A percentile compares a stretch with the other conserved stretches of the same genome.
These are phyloP conservation scores for Tapera naevia DNA, from an alignment of 2,797 vertebrate genomes.

Conservation along the genomic window DNA sequence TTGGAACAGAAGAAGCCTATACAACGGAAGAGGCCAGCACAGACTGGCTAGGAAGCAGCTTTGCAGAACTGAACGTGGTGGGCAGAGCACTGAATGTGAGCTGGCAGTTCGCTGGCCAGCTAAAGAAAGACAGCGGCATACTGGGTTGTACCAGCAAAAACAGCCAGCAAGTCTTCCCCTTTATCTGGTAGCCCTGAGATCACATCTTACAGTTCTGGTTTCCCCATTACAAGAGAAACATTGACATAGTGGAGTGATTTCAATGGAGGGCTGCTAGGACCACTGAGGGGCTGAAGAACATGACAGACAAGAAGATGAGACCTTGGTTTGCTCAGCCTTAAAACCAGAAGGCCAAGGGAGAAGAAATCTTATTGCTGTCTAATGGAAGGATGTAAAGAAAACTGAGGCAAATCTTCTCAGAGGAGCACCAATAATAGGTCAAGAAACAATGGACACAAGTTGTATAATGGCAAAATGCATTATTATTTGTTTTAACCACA, in stretches of 20 bases:
- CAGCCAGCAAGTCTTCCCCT: neutral
- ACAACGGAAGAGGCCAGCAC: neutral
- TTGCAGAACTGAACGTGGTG: neutral
- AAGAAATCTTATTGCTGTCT: neutral
- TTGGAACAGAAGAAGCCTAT: neutral
- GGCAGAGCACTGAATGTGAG: neutral
- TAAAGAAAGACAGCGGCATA: neutral
- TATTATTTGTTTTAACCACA: neutral
- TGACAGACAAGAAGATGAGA: neutral
- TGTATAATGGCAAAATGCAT: neutral
- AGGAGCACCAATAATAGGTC: neutral
- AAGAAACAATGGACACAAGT: neutral
- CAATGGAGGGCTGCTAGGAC: neutral
- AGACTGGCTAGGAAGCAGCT: neutral
- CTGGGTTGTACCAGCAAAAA: neutral
- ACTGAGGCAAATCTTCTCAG: neutral
- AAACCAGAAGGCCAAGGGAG: neutral
- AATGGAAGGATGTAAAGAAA: neutral
- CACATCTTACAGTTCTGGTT: neutral
- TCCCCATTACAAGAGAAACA: neutral
- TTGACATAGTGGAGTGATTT: neutral
- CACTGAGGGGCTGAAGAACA: neutral
- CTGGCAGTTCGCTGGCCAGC: neutral
- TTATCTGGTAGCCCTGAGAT: neutral
- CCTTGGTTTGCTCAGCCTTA: neutral